Conservation (phyloP, 2,888 invertebrate species). For the Dynastes hyllus region DNA sequence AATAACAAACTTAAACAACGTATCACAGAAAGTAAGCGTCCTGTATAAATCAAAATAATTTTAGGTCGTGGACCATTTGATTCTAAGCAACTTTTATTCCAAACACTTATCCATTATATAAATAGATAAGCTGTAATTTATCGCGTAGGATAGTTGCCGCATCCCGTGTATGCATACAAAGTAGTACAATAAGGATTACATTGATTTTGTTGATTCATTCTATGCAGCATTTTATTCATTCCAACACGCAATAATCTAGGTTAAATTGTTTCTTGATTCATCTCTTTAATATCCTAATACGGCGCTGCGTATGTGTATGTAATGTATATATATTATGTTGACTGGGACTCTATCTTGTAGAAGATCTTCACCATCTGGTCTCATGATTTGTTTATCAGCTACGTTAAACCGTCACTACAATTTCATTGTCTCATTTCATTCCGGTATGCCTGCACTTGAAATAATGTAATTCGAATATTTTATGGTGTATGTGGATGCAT, state of each 20-base stretch:
- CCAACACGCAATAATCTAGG: background rate
- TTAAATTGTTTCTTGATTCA: slow-evolving; percentile 12
- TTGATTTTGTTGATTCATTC: no score
- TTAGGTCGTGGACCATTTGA: no score
- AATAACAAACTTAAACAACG: no score
- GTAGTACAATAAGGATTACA: no score
- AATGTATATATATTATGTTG: background rate
- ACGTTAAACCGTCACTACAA: slow-evolving; percentile 14
- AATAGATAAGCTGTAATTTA: no score
- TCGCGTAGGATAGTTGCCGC: background rate
- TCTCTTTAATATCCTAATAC: slow-evolving; percentile 5
- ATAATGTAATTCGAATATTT: background rate
- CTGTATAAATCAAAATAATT: no score
- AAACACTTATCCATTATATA: no score
- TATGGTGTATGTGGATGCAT: background rate
- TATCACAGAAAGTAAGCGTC: no score
- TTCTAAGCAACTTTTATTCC: no score
- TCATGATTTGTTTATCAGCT: slow-evolving; percentile 11
- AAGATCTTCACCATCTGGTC: slow-evolving; percentile 27
- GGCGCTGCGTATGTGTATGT: background rate
- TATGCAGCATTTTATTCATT: no score
- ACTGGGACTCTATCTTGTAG: background rate
- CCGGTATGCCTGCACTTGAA: background rate
- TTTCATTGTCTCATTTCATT: slow-evolving; percentile 20
- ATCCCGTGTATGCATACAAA: no score